phyloP scores from a whole-genome alignment of 2,888 invertebrate species.

The Ichneumoninae sp. region DNA sequence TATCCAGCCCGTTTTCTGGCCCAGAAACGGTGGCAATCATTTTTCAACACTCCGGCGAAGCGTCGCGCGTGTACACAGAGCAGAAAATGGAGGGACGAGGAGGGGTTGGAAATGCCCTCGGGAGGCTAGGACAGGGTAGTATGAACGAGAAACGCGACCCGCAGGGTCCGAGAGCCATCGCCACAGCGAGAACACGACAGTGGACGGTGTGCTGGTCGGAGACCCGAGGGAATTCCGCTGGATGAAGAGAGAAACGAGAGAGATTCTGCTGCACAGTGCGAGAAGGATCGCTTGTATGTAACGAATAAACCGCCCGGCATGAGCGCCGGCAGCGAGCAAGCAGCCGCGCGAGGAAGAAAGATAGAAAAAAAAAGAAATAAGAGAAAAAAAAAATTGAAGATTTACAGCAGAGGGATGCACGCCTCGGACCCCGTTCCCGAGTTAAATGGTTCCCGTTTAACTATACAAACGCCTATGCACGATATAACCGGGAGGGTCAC shows the following conservation, averaged over 20 bases:
- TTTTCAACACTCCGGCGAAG: conserved; percentile 20
- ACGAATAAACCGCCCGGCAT: conserved; percentile 11
- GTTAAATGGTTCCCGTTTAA: conserved; percentile 67
- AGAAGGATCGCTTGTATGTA: conserved; percentile 9
- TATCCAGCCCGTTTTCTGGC: neutral
- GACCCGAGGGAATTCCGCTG: conserved; percentile 40
- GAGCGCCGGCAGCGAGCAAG: neutral
- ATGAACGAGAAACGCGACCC: conserved; percentile 33
- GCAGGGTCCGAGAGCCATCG: conserved; percentile 29
- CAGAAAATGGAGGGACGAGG: neutral
- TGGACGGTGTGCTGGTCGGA: conserved; percentile 19
- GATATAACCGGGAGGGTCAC: conserved; percentile 50
- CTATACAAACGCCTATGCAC: conserved; percentile 49
- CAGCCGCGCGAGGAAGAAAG: neutral
- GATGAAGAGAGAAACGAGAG: conserved; percentile 22
- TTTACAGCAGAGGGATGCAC: conserved; percentile 55
- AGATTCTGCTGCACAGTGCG: neutral
- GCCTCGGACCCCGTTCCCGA: conserved; percentile 44
- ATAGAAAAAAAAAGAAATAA: conserved; percentile 45
- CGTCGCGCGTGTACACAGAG: conserved; percentile 19
- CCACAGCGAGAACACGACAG: conserved; percentile 23
- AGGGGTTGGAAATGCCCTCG: conserved; percentile 38
- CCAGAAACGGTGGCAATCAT: conserved; percentile 19
- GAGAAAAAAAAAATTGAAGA: conserved; percentile 53
- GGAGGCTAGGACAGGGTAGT: neutral